Percentiles rank a stretch among this genome's conserved stretches.
phyloP scores from a whole-genome alignment of 2,797 vertebrate genomes.

The Amphiprion clarkii region DNA sequence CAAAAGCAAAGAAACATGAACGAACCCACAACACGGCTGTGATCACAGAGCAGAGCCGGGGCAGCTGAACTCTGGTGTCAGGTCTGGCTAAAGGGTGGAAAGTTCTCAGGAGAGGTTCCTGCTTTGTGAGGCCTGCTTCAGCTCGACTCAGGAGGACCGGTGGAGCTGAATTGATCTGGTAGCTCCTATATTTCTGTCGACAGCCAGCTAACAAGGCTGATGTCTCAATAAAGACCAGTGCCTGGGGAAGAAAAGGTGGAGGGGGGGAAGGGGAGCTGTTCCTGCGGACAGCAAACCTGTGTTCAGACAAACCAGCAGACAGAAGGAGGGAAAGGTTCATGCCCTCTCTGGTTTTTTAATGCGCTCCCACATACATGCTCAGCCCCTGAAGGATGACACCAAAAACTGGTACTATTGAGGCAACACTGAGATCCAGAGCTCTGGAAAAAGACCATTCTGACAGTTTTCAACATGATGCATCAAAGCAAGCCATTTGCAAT shows the following conservation, averaged over 20 bases:
- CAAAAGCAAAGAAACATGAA: conserved; percentile 46
- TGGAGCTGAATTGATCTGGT: conserved; percentile 67
- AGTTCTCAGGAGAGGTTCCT: conserved; percentile 60
- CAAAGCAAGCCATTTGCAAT: too few relatives aligned
- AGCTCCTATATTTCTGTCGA: conserved; percentile 63
- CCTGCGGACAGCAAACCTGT: conserved; percentile 31
- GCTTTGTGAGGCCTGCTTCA: conserved; percentile 49
- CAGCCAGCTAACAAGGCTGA: conserved; percentile 79
- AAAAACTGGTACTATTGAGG: neutral
- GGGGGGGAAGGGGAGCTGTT: conserved; percentile 5
- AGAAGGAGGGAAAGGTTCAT: conserved; percentile 25
- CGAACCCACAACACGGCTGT: conserved; percentile 37
- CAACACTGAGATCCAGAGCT: neutral
- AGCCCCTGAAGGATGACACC: neutral
- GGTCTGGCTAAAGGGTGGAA: conserved; percentile 59
- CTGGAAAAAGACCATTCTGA: neutral
- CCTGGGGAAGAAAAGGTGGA: conserved; percentile 32
- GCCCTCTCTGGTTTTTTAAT: conserved; percentile 28
- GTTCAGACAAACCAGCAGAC: conserved; percentile 33
- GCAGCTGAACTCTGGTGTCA: conserved; percentile 60
- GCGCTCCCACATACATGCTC: neutral
- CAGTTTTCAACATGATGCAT: neutral
- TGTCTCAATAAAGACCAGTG: conserved; percentile 71
- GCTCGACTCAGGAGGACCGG: conserved; percentile 42
- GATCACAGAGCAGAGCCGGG: conserved; percentile 42